Evolutionary conservation across 1,140 invertebrate genomes (phyloP), one percentile per base, ranked within the genome.

Genomic region (Eumaeus atala): DNA sequence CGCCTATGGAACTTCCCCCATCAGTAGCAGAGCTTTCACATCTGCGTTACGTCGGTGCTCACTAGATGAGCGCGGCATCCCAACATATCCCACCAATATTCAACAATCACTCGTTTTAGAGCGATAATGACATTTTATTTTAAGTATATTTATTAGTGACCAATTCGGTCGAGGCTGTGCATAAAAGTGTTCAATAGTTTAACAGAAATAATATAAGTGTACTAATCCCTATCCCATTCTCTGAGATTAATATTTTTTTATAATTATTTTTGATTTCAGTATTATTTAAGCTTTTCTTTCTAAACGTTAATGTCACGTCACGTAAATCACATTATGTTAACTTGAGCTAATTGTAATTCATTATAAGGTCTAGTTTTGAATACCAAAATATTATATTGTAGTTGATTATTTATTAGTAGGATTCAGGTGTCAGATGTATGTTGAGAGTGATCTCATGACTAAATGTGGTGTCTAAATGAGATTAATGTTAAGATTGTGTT

Each of bases 31-130:
- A 89, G 71, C 81, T 84, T 67, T 70, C 80, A 56, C 84, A 86
- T 35, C 59, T 91, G 56, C 88, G 92, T 54, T 90, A 92, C 63
- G 85, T 92, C n/a, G 91, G 91, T 47, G 87, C 90, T 58, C 90
- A 92, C 63, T 92, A 89, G 50, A 54, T 50, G 65, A 34, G 70
- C 70, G 87, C 60, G 77, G 42, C 38, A 52, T 21, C 90, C 62
- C 90, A 90, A 64, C 62, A 70, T 68, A 70, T 70, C 82, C 79
- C 77, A 77, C 77, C 83, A 89, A 85, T 89, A 90, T 89, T 84
- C 70, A 76, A 77, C 76, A 81, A 85, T 84, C 81, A 84, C 84
- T 84, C 82, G 82, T 85, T 85, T 84, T 84, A 84, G 78, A 84
- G 80, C 77, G 82, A 61, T 80, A 63, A 78, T 66, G 72, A 84